Base-by-base conservation (phyloP, 2,113 vertebrate species). In the Seriola dumerili region DNA sequence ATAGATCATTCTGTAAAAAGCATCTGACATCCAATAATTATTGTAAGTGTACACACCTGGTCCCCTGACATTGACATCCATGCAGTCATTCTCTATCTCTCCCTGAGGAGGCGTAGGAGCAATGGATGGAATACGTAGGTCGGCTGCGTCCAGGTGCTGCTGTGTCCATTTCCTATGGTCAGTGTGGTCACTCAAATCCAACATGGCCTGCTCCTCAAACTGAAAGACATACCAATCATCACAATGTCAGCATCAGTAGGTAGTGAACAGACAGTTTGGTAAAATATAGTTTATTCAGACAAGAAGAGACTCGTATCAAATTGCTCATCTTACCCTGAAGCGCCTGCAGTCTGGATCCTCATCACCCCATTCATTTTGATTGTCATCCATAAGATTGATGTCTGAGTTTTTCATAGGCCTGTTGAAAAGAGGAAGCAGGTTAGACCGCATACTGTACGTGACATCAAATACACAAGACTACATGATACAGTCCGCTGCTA, bases 61-160 rank as follows among this genome's bases (percentile, higher is more conserved):
- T 76, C 98, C 98, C 12, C 98, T 95, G 73, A 99, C 98, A 0
- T 99, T 99, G 76, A 99, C 98, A 10, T 99, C 97, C 96, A 99
- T 97, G 57, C 98, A 98, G 94, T 99, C 98, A 0, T 96, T 94
- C 46, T 99, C 98, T 0, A 96, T 97, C 65, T 99, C 98, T 1
- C 98, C 98, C 90, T 99, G 98, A 0, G 98, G 98, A 0, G 98
- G 98, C 0, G 98, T 99, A 0, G 97, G 98, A 0, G 98, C 98
- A 85, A 97, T 97, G 82, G 97, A 97, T 0, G 97, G 95, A 32
- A 96, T 95, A 5, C 98, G 96, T 46, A 99, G 94, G 87, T 99
- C 98, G 0, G 98, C 98, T 0, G 98, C 98, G 0, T 99, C 95
- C 81, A 96, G 86, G 71, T 96, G 95, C 71, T 95, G 95, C 84